Evolutionary conservation across 2,888 invertebrate genomes (phyloP), one percentile per base, ranked within the genome.

Genomic region (Cephus spinipes): DNA sequence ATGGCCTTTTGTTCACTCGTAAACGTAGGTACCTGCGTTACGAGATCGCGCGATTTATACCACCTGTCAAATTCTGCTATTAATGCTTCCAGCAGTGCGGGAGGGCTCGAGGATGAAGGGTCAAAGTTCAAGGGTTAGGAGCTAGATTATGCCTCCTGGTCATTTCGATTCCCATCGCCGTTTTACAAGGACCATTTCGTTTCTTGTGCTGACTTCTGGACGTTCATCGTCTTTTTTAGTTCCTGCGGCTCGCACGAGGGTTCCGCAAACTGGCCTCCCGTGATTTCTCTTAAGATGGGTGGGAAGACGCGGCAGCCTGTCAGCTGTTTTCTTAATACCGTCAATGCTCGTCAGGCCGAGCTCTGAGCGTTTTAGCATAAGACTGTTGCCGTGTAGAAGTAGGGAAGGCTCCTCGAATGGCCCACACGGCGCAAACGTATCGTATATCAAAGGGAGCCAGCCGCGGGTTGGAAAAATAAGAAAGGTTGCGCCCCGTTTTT

Each of bases 361-460:
- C 81, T 81, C 81, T 81, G 84, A 81, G 81, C 85, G 86, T 83
- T 87, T 88, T 84, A 84, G 85, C 85, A 86, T 85, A 86, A 88
- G 83, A 83, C 83, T 85, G 86, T 85, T 85, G 85, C 83, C 83
- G 81, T 83, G 80, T 83, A 85, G 84, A 83, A 85, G 35, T 3
- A 35, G 85, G 85, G 85, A 83, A 85, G 83, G 55, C 85, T 85
- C 87, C 87, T 87, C 87, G 84, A 87, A 85, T 83, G 82, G 82
- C 81, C 86, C 85, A 83, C 85, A 82, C 84, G 85, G 83, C 85
- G 86, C 85, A 89, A 87, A 87, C 85, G 88, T 89, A 89, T 89
- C 88, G 84, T 86, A 87, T 89, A 86, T 89, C 89, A 89, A 89
- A 89, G 88, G 86, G 78, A 86, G 85, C 40, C 40, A 75, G 82